phyloP scores from a whole-genome alignment of 2,888 invertebrate genomes.

The Campaea margaritaria region DNA sequence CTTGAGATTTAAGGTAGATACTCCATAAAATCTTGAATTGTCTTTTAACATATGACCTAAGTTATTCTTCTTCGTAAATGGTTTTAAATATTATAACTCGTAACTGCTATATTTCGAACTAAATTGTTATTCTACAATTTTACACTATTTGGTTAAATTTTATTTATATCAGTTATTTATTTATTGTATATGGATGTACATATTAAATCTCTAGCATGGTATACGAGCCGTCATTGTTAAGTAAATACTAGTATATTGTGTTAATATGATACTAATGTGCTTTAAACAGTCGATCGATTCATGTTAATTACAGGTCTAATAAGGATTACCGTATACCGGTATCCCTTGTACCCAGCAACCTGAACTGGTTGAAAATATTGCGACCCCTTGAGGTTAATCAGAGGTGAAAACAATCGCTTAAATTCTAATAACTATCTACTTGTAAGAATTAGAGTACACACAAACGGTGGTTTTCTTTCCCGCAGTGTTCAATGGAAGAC shows the following conservation, averaged over 20 bases:
- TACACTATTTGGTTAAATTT: no score
- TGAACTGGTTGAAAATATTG: conserved; percentile 72
- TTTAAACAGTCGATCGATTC: conserved; percentile 51
- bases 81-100: no score
- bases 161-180: no score
- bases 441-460: conserved; percentile 22
- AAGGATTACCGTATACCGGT: conserved; percentile 76
- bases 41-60: no score
- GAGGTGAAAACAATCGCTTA: conserved; percentile 64
- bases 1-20: no score
- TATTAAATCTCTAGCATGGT: no score
- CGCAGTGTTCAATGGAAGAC: conserved; percentile 1
- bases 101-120: no score
- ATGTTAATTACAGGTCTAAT: conserved; percentile 75
- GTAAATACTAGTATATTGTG: neutral
- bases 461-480: conserved; percentile 5
- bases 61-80: no score
- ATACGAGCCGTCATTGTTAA: no score
- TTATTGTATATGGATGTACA: no score
- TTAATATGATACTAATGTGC: conserved; percentile 7
- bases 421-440: conserved; percentile 22
- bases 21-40: no score
- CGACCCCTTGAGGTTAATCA: conserved; percentile 55
- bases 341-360: conserved; percentile 76
- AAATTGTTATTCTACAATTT: no score